phyloP scores from a whole-genome alignment of 2,888 invertebrate species.

The Patella ulyssiponensis region DNA sequence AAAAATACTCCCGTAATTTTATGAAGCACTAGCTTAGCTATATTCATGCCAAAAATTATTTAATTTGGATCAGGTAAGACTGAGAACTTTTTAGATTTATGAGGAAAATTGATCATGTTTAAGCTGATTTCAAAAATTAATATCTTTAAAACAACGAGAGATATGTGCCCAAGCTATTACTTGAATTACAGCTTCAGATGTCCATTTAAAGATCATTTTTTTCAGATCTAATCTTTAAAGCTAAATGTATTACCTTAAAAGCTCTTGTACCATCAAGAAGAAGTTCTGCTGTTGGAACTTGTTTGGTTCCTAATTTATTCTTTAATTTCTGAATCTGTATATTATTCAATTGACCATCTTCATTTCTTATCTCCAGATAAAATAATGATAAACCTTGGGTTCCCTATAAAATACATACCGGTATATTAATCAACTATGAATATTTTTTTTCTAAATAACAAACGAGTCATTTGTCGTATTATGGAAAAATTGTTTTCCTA shows the following conservation, averaged over 20 bases:
- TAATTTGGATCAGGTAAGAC: no score
- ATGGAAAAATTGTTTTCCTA: not conserved
- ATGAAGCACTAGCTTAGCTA: no score
- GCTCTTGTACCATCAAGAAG: constrained; percentile 75
- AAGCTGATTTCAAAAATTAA: no score
- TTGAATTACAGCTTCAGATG: no score
- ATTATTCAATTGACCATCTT: constrained; percentile 73
- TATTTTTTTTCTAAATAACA: not conserved
- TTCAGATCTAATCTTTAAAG: no score
- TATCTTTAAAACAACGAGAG: no score
- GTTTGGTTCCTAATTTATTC: constrained; percentile 76
- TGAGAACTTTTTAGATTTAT: no score
- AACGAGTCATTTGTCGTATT: not conserved
- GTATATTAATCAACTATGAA: not conserved
- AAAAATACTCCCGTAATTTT: no score
- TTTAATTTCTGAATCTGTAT: constrained; percentile 75
- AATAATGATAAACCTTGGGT: constrained; percentile 75
- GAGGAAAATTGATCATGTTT: no score
- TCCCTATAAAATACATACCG: constrained; percentile 69
- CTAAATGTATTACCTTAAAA: constrained; percentile 57
- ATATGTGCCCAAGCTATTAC: no score
- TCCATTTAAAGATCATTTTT: no score
- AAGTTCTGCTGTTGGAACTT: constrained; percentile 76
- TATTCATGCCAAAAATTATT: no score
- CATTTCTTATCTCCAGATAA: constrained; percentile 72